phyloP scores from a whole-genome alignment of 2,797 vertebrate species.

The Lagothrix lagotricha region DNA sequence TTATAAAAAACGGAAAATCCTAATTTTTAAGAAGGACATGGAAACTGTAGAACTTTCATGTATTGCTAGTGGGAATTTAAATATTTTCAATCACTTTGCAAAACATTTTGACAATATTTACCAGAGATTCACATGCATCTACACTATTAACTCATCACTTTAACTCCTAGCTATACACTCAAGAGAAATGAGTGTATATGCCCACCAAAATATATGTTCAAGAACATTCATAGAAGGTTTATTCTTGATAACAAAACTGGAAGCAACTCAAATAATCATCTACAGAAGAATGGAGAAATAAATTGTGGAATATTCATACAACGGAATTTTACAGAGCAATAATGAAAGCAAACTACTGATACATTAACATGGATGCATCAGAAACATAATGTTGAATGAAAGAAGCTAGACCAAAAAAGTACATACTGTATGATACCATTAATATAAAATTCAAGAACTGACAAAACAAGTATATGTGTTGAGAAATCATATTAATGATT shows the following conservation, averaged over 20 bases:
- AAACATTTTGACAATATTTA: background rate
- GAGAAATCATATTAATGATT: slow-evolving; percentile 18
- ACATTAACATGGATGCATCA: background rate
- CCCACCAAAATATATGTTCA: background rate
- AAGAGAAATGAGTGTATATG: background rate
- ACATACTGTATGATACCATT: background rate
- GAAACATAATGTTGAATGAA: background rate
- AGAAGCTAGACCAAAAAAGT: background rate
- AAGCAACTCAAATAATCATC: background rate
- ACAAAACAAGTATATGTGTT: background rate
- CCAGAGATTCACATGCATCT: background rate
- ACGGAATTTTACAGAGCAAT: slow-evolving; percentile 25
- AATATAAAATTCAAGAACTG: background rate
- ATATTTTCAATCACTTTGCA: background rate
- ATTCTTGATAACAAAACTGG: slow-evolving; percentile 22
- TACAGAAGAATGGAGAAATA: slow-evolving; percentile 32
- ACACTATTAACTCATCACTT: background rate
- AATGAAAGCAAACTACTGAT: background rate
- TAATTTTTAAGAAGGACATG: background rate
- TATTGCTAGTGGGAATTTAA: background rate
- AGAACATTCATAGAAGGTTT: background rate
- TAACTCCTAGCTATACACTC: background rate
- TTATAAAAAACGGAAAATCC: background rate
- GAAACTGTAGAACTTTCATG: background rate
- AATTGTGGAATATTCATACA: background rate